Evolutionary conservation across 1,140 invertebrate genomes (phyloP).

Genomic region (Matsumurasca onukii): DNA sequence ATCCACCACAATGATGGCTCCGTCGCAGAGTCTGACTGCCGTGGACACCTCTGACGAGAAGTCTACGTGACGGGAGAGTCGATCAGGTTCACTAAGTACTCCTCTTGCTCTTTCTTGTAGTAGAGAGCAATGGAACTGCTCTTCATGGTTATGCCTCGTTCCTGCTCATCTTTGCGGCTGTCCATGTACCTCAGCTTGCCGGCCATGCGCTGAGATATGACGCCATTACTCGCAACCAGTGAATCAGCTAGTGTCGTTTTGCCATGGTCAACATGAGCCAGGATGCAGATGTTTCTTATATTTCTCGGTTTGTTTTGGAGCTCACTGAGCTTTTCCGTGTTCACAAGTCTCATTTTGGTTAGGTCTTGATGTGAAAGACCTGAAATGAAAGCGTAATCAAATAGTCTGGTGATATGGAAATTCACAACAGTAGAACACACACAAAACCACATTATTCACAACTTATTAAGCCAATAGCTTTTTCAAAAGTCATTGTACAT

Average conservation of each 20-base stretch:
- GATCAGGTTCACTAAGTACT: constrained; percentile 92
- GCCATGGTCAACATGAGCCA: constrained; percentile 99
- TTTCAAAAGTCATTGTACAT: too few relatives aligned
- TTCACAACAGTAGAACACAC: too few relatives aligned
- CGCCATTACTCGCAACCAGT: constrained; percentile 93
- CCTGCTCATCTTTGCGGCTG: constrained; percentile 93
- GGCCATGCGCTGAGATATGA: constrained; percentile 89
- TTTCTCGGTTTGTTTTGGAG: constrained; percentile 68
- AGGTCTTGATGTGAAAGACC: too few relatives aligned
- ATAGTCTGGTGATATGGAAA: too few relatives aligned
- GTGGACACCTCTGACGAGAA: constrained; percentile 96
- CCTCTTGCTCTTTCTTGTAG: constrained; percentile 56
- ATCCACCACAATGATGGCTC: constrained; percentile 94
- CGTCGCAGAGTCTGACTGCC: constrained; percentile 94
- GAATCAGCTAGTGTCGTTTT: constrained; percentile 98
- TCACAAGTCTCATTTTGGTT: constrained; percentile 39
- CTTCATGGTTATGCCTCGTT: constrained; percentile 99
- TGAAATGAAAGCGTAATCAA: too few relatives aligned
- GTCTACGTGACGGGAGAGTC: constrained; percentile 99
- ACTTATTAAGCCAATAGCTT: too few relatives aligned
- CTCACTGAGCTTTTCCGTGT: constrained; percentile 56
- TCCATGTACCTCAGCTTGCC: constrained; percentile 94
- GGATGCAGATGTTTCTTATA: constrained; percentile 96
- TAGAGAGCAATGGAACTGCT: constrained; percentile 91
- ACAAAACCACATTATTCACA: too few relatives aligned